Evolutionary conservation across 2,113 vertebrate genomes (phyloP), one percentile per base, ranked within the genome.

Genomic region (Anoura caudifer): DNA sequence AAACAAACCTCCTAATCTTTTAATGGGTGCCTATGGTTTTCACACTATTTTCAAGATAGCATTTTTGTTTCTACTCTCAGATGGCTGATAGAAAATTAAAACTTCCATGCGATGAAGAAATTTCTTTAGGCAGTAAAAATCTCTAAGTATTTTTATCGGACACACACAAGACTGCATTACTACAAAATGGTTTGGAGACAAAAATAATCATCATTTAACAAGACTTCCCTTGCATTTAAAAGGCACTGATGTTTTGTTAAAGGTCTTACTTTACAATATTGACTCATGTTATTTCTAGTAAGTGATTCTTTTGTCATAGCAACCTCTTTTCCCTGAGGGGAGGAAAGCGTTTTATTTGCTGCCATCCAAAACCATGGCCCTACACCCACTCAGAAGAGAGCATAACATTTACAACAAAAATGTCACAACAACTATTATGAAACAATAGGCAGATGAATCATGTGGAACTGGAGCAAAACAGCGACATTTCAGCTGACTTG

Each of bases 361-460:
- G 92, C 94, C 97, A 98, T 93, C 89, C 96, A 98, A 95, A 98
- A 97, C 97, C 13, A 0, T 1, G 0, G 82, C 88, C 97, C 88
- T 95, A 92, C 94, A 87, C 97, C 97, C 97, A 98, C 97, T 98
- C 96, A 98, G 94, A 97, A 96, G 47, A 1, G 91, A 98, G 91
- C 85, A 96, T 90, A 97, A 94, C 94, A 97, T 89, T 98, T 97
- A 97, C 87, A 98, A 91, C 95, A 98, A 98, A 97, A 98, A 97
- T 98, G 98, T 97, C 97, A 98, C 95, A 98, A 98, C 94, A 97
- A 82, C 4, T 0, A 97, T 98, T 98, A 97, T 83, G 96, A 98
- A 98, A 98, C 97, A 98, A 97, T 92, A 97, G 97, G 90, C 76
- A 81, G 36, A 88, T 98, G 98, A 98, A 95, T 98, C 98, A 98